Conservation (phyloP, 2,888 invertebrate genomes). For the Drosophila helvetica region DNA sequence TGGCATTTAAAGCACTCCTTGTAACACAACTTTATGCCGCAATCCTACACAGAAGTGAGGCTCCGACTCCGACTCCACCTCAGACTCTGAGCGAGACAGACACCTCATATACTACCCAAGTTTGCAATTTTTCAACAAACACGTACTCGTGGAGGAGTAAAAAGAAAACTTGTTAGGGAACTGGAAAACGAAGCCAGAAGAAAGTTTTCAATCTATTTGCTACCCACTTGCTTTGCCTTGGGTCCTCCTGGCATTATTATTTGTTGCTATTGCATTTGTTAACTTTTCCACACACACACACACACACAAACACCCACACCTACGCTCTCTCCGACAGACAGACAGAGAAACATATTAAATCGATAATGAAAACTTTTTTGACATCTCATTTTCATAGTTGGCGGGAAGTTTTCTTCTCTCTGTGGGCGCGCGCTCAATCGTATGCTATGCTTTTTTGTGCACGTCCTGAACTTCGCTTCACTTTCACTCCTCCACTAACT, state of each 20-base stretch:
- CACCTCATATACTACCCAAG: slow-evolving; percentile 47
- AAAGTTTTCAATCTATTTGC: slow-evolving; percentile 70
- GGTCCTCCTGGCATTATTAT: slow-evolving; percentile 54
- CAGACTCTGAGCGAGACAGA: slow-evolving; percentile 23
- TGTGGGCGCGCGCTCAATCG: slow-evolving; percentile 42
- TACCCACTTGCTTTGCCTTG: slow-evolving; percentile 44
- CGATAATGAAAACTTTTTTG: slow-evolving; percentile 80
- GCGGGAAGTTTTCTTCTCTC: slow-evolving; percentile 39
- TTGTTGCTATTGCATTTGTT: slow-evolving; percentile 68
- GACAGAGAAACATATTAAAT: slow-evolving; percentile 62
- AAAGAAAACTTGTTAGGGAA: slow-evolving; percentile 43
- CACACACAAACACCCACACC: neutral
- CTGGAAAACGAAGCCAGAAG: slow-evolving; percentile 22
- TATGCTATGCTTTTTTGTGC: slow-evolving; percentile 36
- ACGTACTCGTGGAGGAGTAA: slow-evolving; percentile 31
- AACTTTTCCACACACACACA: slow-evolving; percentile 31
- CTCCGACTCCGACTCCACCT: slow-evolving; percentile 5
- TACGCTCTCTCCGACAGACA: neutral
- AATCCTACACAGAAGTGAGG: slow-evolving; percentile 6
- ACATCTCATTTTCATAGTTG: slow-evolving; percentile 80
- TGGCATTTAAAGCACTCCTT: neutral
- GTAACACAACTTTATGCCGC: neutral
- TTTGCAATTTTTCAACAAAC: slow-evolving; percentile 56
- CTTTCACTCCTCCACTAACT: slow-evolving; percentile 50
- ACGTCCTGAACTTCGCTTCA: slow-evolving; percentile 8